Evolutionary conservation across 1,140 invertebrate species (phyloP).

Genomic region (Drosophila virilis): DNA sequence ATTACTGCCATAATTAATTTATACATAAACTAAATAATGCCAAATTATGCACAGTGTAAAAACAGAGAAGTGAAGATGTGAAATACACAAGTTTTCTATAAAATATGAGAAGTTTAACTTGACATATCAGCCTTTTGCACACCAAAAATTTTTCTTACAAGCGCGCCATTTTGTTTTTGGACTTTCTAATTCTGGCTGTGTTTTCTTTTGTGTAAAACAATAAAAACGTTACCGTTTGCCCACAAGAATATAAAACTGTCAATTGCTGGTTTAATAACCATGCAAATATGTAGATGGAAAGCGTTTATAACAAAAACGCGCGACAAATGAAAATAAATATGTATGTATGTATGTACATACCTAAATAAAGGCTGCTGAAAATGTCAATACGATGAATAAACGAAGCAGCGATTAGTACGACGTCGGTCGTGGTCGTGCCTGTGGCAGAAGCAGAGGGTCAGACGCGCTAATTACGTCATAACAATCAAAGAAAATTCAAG

Average conservation of each 20-base stretch:
- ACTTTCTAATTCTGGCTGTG: conserved; percentile 60
- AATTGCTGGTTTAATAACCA: not conserved
- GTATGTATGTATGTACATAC: conserved; percentile 29
- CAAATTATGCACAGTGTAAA: conserved; percentile 42
- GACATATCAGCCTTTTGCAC: conserved; percentile 37
- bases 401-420: conserved; percentile 79
- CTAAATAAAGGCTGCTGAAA: conserved; percentile 79
- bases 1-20: conserved; percentile 50
- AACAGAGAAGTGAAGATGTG: conserved; percentile 8
- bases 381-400: conserved; percentile 81
- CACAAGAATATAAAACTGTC: conserved; percentile 5
- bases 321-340: conserved; percentile 40
- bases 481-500: conserved; percentile 83
- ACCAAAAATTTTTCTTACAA: conserved; percentile 60
- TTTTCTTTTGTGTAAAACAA: conserved; percentile 66
- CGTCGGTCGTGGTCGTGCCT: conserved; percentile 65
- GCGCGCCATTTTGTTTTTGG: conserved; percentile 80
- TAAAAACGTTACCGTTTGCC: conserved; percentile 22
- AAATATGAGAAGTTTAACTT: conserved; percentile 14
- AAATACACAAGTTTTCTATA: conserved; percentile 1
- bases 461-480: conserved; percentile 81
- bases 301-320: conserved; percentile 37
- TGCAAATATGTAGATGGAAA: conserved; percentile 2
- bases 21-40: conserved; percentile 42
- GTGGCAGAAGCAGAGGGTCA: conserved; percentile 49